A percentile compares a stretch with the other conserved stretches of the same genome.
Evolutionary conservation across 2,113 vertebrate genomes (phyloP).

Genomic region (Lampris megalopsis): DNA sequence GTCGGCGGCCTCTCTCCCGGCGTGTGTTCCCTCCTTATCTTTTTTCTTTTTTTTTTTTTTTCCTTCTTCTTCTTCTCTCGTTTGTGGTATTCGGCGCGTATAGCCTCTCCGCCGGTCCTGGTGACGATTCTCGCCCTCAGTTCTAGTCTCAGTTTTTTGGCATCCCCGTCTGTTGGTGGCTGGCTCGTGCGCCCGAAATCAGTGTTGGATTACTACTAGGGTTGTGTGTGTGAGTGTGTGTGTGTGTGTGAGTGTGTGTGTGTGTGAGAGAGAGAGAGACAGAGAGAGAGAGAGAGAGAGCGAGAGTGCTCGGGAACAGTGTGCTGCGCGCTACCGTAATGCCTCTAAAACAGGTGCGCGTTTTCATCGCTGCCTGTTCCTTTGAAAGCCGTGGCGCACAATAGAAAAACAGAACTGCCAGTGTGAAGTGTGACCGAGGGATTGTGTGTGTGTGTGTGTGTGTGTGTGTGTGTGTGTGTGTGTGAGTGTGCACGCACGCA

Average conservation of each 20-base stretch:
- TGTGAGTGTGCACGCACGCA: too few species aligned
- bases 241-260: conserved; percentile 46
- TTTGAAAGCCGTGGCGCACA: conserved; percentile 61
- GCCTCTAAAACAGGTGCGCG: conserved; percentile 88
- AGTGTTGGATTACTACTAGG: conserved; percentile 83
- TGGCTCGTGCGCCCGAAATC: conserved; percentile 82
- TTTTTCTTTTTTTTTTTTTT: too few species aligned
- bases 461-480: too few species aligned
- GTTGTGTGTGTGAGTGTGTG: conserved; percentile 62
- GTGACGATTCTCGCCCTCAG: conserved; percentile 40
- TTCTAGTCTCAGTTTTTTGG: conserved; percentile 81
- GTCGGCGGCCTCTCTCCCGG: conserved; percentile 48
- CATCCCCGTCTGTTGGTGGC: conserved; percentile 82
- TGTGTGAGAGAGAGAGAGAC: too few species aligned
- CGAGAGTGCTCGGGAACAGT: conserved; percentile 80
- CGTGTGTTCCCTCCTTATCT: conserved; percentile 47
- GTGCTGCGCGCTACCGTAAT: conserved; percentile 87
- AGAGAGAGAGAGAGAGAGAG: too few species aligned
- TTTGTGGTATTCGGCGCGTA: conserved; percentile 68
- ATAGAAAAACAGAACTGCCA: conserved; percentile 67
- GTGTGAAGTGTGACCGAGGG: conserved; percentile 29
- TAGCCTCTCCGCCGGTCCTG: conserved; percentile 73
- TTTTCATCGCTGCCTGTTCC: conserved; percentile 67
- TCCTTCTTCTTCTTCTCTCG: too few species aligned
- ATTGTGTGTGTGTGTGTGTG: too few species aligned